Evolutionary conservation across 2,888 invertebrate genomes (phyloP).

Genomic region (Cylindroiulus punctatus): DNA sequence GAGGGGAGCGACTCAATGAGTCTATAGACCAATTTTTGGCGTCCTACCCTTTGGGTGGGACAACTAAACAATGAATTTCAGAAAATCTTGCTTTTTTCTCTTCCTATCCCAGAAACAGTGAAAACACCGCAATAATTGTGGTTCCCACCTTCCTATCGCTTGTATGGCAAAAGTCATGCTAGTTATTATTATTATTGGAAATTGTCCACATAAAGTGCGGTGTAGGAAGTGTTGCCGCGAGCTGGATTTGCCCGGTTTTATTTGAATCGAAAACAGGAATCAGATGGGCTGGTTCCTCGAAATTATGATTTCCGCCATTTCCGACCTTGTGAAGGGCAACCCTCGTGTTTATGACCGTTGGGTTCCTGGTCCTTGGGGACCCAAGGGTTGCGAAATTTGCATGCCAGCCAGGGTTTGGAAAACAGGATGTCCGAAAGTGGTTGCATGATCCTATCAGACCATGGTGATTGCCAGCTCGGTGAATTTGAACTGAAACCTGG

Average conservation of each 20-base stretch:
- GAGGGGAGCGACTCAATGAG: conserved; percentile 11
- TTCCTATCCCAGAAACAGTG: too few relatives aligned
- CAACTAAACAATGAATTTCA: background rate
- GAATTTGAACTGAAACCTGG: too few relatives aligned
- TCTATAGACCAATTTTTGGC: conserved; percentile 11
- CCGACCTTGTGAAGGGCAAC: background rate
- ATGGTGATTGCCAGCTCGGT: too few relatives aligned
- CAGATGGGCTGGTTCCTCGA: background rate
- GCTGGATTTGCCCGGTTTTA: background rate
- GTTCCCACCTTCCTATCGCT: too few relatives aligned
- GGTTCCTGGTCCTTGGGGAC: background rate
- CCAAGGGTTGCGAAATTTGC: background rate
- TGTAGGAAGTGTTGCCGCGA: background rate
- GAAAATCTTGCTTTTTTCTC: too few relatives aligned
- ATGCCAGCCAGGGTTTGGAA: background rate
- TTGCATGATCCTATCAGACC: too few relatives aligned
- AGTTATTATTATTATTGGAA: too few relatives aligned
- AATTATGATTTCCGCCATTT: background rate
- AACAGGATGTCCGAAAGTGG: too few relatives aligned
- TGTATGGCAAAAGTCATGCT: too few relatives aligned
- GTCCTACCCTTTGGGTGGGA: conserved; percentile 25
- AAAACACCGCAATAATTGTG: too few relatives aligned
- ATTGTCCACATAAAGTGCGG: too few relatives aligned
- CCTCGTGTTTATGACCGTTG: background rate
- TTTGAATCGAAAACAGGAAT: background rate